These are phyloP conservation scores for Lophochroa leadbeateri DNA, from an alignment of 2,113 vertebrate species.

Conservation along the genomic window DNA sequence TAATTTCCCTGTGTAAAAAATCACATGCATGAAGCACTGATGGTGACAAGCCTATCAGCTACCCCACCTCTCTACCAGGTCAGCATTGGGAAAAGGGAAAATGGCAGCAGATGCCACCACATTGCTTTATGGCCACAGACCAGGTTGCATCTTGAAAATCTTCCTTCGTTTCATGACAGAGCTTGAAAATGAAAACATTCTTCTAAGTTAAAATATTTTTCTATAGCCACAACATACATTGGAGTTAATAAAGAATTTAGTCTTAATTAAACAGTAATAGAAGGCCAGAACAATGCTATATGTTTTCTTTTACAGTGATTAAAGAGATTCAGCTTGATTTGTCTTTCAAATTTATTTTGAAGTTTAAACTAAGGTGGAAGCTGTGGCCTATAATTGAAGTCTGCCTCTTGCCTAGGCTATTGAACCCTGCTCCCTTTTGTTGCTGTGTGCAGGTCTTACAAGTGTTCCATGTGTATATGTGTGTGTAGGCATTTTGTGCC, in stretches of 20 bases:
- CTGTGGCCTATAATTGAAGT: not conserved
- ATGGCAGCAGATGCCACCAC: not conserved
- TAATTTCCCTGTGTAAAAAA: not conserved
- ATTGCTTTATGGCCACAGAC: not conserved
- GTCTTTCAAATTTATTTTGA: not conserved
- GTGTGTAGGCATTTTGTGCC: not conserved
- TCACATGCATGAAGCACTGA: not conserved
- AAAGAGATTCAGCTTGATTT: not conserved
- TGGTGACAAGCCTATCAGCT: not conserved
- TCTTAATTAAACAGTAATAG: not conserved
- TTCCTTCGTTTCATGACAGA: not conserved
- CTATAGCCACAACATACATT: not conserved
- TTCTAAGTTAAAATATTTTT: not conserved
- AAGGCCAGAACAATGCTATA: not conserved
- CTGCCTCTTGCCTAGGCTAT: not conserved
- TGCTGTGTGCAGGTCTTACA: not conserved
- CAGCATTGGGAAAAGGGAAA: not conserved
- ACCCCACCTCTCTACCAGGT: not conserved
- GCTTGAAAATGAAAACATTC: not conserved
- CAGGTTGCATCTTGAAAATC: not conserved
- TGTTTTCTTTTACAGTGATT: not conserved
- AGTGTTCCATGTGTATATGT: fast-evolving
- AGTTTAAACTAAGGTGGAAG: not conserved
- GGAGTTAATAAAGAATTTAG: not conserved
- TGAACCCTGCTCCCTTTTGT: not conserved